Evolutionary conservation across 1,140 invertebrate species (phyloP).

Genomic region (Yoshiicerus persimilis): DNA sequence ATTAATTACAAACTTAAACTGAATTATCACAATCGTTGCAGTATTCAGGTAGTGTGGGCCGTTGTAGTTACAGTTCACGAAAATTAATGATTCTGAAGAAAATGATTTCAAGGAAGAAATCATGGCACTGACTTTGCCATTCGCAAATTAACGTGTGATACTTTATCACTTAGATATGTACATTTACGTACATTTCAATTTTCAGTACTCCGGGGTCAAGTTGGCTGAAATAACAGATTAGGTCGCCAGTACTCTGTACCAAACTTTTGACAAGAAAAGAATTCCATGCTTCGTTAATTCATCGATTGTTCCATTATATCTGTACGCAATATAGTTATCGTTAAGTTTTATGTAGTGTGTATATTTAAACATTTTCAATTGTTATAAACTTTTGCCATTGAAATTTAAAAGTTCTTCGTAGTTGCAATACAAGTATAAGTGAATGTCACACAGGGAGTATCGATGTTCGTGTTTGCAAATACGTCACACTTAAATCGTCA

Average conservation of each 20-base stretch:
- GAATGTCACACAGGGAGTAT: too few relatives aligned
- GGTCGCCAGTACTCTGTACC: not conserved
- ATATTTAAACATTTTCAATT: too few relatives aligned
- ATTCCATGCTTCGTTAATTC: not conserved
- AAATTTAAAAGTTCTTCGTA: too few relatives aligned
- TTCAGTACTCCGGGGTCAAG: too few relatives aligned
- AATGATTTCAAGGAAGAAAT: not conserved
- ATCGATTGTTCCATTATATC: not conserved
- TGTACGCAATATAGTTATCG: not conserved
- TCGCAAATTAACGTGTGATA: not conserved
- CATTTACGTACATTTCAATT: not conserved
- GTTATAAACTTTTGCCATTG: too few relatives aligned
- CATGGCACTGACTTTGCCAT: conserved; percentile 8
- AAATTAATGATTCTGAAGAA: not conserved
- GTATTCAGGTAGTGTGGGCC: not conserved
- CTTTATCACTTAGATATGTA: not conserved
- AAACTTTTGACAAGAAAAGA: not conserved
- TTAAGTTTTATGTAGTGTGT: too few relatives aligned
- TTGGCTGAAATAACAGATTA: not conserved
- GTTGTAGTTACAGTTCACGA: not conserved
- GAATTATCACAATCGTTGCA: not conserved
- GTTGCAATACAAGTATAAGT: too few relatives aligned
- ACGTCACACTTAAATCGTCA: too few relatives aligned
- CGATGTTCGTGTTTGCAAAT: too few relatives aligned
- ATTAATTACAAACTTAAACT: not conserved